Percentiles rank a stretch among this genome's conserved stretches.
Conservation (phyloP, 2,888 invertebrate genomes). For the Nezara viridula region DNA sequence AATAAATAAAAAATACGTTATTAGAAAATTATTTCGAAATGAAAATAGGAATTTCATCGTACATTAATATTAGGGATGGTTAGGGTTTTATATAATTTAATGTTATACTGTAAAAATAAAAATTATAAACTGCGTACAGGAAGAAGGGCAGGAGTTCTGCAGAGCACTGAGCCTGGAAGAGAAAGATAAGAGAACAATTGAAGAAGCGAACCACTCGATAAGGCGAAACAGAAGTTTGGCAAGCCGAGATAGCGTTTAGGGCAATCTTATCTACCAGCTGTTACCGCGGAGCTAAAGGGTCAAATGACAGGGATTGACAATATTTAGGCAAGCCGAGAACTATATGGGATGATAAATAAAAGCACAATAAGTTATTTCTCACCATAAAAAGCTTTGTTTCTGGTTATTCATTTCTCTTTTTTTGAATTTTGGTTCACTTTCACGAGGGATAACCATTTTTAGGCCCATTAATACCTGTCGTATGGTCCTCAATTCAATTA, state of each 20-base stretch:
- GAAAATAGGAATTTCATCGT: no score
- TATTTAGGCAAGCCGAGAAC: not conserved
- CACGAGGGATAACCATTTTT: no score
- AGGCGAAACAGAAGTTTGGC: not conserved
- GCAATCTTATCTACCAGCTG: not conserved
- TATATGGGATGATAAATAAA: not conserved
- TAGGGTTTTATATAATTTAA: not conserved
- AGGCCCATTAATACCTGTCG: no score
- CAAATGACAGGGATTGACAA: not conserved
- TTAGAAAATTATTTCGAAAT: no score
- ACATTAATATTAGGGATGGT: no score
- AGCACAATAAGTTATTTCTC: no score
- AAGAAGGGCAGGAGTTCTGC: not conserved
- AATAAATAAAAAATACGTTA: no score
- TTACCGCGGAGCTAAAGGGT: not conserved
- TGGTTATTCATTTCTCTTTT: no score
- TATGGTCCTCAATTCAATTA: no score
- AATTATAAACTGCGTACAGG: not conserved
- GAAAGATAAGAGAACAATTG: conserved; percentile 14
- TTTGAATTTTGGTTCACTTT: no score
- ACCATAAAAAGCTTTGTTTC: no score
- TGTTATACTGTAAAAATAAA: not conserved
- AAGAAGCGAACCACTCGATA: not conserved
- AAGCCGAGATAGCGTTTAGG: not conserved
- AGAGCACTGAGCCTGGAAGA: not conserved